phyloP scores from a whole-genome alignment of 2,888 invertebrate species.

The Steinernema hermaphroditum region DNA sequence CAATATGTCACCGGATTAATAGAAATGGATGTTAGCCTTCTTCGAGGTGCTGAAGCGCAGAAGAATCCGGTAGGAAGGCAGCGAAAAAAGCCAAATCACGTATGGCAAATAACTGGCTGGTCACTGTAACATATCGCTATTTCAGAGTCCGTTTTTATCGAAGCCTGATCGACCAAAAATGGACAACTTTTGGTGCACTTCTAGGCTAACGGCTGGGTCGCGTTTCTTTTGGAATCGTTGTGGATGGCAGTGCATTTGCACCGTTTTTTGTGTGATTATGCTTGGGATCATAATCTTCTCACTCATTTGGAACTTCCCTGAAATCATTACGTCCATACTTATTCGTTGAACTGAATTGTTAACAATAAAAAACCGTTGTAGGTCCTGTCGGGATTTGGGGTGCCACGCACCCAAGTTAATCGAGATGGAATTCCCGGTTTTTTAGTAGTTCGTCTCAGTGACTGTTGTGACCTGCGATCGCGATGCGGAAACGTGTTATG shows the following conservation, averaged over 20 bases:
- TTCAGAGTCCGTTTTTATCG: constrained; percentile 56
- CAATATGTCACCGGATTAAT: constrained; percentile 60
- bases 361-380: neutral
- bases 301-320: constrained; percentile 23
- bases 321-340: neutral
- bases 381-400: constrained; percentile 1
- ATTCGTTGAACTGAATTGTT: neutral
- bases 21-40: constrained; percentile 59
- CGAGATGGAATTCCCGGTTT: neutral
- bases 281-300: constrained; percentile 32
- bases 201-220: constrained; percentile 37
- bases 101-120: constrained; percentile 32
- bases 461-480: too few species aligned
- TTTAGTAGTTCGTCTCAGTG: neutral
- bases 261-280: neutral
- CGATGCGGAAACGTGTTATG: too few species aligned
- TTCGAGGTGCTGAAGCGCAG: constrained; percentile 53
- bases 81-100: constrained; percentile 63
- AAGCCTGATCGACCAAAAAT: constrained; percentile 55
- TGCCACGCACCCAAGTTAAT: constrained; percentile 1
- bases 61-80: constrained; percentile 61
- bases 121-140: neutral
- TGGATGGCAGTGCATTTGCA: constrained; percentile 38
- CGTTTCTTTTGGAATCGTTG: constrained; percentile 53
- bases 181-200: constrained; percentile 47